A percentile compares a stretch with the other conserved stretches of the same genome.
Conservation (phyloP, 2,113 vertebrate species). For the Neodon shergylaensis region DNA sequence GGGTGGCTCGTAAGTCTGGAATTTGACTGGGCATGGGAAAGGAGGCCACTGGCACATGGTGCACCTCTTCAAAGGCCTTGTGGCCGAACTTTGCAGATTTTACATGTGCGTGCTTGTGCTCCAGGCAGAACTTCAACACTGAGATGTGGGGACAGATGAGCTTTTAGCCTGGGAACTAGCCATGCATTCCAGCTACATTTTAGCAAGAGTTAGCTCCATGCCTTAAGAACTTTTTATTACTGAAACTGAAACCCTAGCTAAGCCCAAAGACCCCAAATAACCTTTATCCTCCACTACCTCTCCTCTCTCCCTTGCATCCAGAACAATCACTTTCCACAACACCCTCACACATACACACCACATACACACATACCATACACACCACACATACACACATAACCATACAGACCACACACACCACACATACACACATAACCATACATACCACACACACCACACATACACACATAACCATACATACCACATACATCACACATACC, state of each 20-base stretch:
- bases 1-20: conserved; percentile 53
- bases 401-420: not conserved
- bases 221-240: not conserved
- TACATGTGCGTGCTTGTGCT: not conserved
- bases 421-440: not conserved
- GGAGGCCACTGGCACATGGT: not conserved
- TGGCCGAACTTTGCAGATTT: not conserved
- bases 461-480: no score
- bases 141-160: conserved; percentile 2
- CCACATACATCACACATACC: not conserved
- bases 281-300: not conserved
- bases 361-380: not conserved
- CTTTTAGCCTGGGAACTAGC: conserved; percentile 37
- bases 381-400: not conserved
- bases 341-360: not conserved
- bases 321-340: not conserved
- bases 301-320: not conserved
- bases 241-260: not conserved
- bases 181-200: not conserved
- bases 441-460: not conserved
- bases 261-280: not conserved
- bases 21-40: conserved; percentile 39
- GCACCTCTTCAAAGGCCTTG: not conserved
- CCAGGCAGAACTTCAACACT: conserved; percentile 40
- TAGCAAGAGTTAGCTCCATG: not conserved